phyloP scores from a whole-genome alignment of 1,140 invertebrate species.

The Wasmannia auropunctata region DNA sequence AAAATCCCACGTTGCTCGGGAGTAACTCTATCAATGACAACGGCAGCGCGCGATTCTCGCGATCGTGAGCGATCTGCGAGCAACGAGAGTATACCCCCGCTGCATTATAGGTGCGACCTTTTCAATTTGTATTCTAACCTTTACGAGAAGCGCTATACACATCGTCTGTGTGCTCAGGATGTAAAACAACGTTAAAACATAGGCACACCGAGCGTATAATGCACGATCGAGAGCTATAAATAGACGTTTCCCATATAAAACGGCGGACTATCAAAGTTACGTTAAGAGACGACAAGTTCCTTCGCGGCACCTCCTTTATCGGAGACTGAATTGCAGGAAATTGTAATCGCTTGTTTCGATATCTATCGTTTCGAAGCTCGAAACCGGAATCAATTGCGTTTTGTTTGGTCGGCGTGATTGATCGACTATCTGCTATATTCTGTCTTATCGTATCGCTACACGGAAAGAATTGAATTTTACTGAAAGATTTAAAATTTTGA shows the following conservation, averaged over 20 bases:
- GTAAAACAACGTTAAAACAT: constrained; percentile 55
- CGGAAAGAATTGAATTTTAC: too few relatives aligned
- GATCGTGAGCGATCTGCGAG: constrained; percentile 54
- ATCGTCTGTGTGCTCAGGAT: constrained; percentile 30
- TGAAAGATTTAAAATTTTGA: too few relatives aligned
- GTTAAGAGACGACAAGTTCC: constrained; percentile 28
- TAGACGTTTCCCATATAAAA: constrained; percentile 45
- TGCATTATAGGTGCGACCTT: constrained; percentile 67
- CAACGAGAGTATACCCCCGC: too few relatives aligned
- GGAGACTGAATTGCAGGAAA: constrained; percentile 2
- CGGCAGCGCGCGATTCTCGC: constrained; percentile 13
- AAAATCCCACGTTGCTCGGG: constrained; percentile 18
- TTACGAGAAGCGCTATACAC: constrained; percentile 34
- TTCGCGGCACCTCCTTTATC: neutral
- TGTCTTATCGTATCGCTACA: neutral
- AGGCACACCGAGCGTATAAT: constrained; percentile 38
- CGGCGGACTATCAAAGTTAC: constrained; percentile 24
- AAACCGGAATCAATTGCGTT: neutral
- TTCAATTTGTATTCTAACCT: constrained; percentile 73
- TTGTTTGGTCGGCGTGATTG: neutral
- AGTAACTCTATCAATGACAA: neutral
- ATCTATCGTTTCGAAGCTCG: neutral
- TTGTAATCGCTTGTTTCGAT: neutral
- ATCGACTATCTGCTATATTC: neutral
- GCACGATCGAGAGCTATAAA: constrained; percentile 15